phyloP scores from a whole-genome alignment of 2,797 vertebrate species.

The Acanthornis magna region DNA sequence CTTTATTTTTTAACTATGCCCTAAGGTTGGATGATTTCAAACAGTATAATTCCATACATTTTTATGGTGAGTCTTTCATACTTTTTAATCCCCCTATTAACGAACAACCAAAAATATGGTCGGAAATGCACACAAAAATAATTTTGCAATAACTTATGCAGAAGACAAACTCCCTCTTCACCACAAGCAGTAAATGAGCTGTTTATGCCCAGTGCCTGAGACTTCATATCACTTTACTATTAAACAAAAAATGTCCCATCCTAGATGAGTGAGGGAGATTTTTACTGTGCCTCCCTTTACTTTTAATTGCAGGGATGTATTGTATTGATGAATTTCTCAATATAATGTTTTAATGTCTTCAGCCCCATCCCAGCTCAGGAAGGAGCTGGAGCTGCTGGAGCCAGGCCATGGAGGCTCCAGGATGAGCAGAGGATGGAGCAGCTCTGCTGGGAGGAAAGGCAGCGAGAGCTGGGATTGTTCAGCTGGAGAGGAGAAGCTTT shows the following conservation, averaged over 20 bases:
- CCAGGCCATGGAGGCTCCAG: too few species aligned
- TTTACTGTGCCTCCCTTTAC: rapidly evolving
- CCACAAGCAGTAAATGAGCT: not conserved
- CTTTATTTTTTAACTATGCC: not conserved
- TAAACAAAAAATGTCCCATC: not conserved
- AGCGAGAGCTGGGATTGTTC: too few species aligned
- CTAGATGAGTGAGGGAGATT: not conserved
- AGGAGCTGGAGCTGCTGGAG: too few species aligned
- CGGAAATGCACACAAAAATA: not conserved
- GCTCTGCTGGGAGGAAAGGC: too few species aligned
- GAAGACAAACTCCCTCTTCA: not conserved
- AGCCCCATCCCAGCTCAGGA: not conserved
- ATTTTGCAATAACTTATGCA: not conserved
- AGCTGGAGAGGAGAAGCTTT: too few species aligned
- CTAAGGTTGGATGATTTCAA: not conserved
- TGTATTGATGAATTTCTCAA: not conserved
- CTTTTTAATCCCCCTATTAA: not conserved
- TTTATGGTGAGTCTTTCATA: not conserved
- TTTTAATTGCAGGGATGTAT: not conserved
- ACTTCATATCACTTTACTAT: not conserved
- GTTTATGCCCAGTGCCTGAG: not conserved
- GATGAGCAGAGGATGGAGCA: too few species aligned
- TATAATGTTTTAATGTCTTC: not conserved
- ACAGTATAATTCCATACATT: not conserved
- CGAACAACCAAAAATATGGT: not conserved